Conservation (phyloP, 2,113 vertebrate genomes). For the Ondatra zibethicus region DNA sequence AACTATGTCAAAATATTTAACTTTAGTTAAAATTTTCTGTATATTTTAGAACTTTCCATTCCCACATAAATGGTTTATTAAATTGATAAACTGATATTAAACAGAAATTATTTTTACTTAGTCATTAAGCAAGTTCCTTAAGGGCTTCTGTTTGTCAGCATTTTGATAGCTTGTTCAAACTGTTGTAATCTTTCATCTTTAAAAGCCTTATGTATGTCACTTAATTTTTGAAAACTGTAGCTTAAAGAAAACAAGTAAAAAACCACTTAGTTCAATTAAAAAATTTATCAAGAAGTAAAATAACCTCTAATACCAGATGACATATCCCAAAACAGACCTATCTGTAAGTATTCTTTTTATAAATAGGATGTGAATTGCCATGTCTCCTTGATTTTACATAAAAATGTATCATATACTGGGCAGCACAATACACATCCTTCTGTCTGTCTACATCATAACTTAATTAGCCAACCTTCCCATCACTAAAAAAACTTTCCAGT, state of each 20-base stretch:
- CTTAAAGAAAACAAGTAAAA: background rate
- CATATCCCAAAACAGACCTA: background rate
- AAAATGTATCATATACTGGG: background rate
- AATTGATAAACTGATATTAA: background rate
- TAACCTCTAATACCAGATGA: background rate
- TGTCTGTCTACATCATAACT: background rate
- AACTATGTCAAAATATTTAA: conserved; percentile 27
- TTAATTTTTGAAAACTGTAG: background rate
- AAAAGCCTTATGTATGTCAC: conserved; percentile 9
- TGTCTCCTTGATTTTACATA: background rate
- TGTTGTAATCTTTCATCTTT: background rate
- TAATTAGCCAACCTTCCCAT: background rate
- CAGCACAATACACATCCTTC: background rate
- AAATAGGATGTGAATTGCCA: background rate
- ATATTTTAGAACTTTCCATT: conserved; percentile 41
- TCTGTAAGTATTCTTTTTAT: background rate
- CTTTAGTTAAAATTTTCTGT: background rate
- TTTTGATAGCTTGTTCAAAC: conserved; percentile 11
- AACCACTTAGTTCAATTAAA: conserved; percentile 6
- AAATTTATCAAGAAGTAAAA: conserved; percentile 17
- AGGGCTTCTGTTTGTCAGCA: background rate
- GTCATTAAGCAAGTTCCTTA: conserved; percentile 28
- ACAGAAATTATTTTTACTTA: conserved; percentile 39
- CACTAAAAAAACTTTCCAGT: background rate
- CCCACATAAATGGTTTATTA: background rate